Evolutionary conservation across 2,888 invertebrate genomes (phyloP), one percentile per base, ranked within the genome.

Genomic region (Terebella lapidaria): DNA sequence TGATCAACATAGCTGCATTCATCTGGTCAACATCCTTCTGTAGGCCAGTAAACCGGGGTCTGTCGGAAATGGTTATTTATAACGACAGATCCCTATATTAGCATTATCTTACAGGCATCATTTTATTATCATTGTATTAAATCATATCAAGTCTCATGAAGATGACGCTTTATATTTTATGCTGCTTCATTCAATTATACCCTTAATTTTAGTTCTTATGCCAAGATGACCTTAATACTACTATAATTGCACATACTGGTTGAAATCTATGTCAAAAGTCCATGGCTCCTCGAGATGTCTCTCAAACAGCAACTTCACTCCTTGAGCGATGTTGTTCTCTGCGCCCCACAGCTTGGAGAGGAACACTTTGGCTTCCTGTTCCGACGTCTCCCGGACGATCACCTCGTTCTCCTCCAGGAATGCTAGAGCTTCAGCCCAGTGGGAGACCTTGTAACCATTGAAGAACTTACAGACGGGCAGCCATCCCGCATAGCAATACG

Each of bases 1-100:
- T 59, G 27, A 75, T 69, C 47, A 71, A 62, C 27, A 70, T 66
- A 3, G 71, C 72, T 5, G 74, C 75, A 27, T 59, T 60, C 61
- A 66, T 60, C 64, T 76, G 75, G 53, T 74, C 73, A 4, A 45
- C 22, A 56, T 76, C 76, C 1, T 20, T 30, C 20, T 65, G 54
- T 1, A 74, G 63, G 3, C 20, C n/a, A 4, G 22, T 29, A 47
- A 62, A 62, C 26, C 54, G 20, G 5, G 52, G 10, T 28, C 62
- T 62, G 60, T 1, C 57, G 54, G 5, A 4, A 60, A 60, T 10
- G n/a, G 30, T 18, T n/a, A n/a, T n/a, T n/a, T n/a, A n/a, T n/a
- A n/a, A n/a, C n/a, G n/a, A n/a, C n/a, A n/a, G n/a, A n/a, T n/a
- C n/a, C n/a, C n/a, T n/a, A n/a, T n/a, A n/a, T n/a, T n/a, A n/a